These are phyloP conservation scores for Harpalus rufipes DNA, from an alignment of 2,888 invertebrate species.

Conservation along the genomic window DNA sequence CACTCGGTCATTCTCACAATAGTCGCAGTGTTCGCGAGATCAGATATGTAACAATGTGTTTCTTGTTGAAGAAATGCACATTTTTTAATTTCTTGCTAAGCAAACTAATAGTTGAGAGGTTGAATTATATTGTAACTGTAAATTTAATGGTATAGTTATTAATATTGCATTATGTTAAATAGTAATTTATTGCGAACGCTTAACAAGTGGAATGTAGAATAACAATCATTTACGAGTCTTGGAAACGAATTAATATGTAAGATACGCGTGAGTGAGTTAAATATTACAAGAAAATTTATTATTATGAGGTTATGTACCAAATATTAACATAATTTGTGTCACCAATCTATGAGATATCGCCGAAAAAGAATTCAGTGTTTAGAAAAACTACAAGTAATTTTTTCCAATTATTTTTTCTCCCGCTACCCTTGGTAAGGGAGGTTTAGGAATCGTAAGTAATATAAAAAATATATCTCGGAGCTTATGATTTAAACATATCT, in stretches of 20 bases:
- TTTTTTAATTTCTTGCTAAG: conserved; percentile 4
- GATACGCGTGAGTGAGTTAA: not conserved
- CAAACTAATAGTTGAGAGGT: not conserved
- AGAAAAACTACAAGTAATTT: no score
- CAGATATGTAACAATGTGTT: conserved; percentile 32
- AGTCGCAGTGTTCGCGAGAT: not conserved
- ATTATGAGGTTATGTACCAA: no score
- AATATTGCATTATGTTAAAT: conserved; percentile 55
- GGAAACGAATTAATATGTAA: not conserved
- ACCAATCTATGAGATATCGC: no score
- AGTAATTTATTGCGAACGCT: conserved; percentile 35
- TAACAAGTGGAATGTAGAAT: conserved; percentile 36
- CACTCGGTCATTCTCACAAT: conserved; percentile 14
- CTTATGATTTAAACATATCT: no score
- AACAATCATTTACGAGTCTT: conserved; percentile 8
- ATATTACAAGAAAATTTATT: no score
- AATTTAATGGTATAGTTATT: conserved; percentile 52
- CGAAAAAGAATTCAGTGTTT: no score
- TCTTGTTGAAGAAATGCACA: not conserved
- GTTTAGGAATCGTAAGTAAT: no score
- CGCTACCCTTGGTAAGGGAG: no score
- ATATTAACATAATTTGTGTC: no score
- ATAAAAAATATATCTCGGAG: no score
- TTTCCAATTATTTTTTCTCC: no score
- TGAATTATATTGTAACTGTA: conserved; percentile 60